A percentile compares a stretch with the other conserved stretches of the same genome.
These are phyloP conservation scores for Caenorhabditis sulstoni DNA, from an alignment of 2,888 invertebrate genomes.

Conservation along the genomic window DNA sequence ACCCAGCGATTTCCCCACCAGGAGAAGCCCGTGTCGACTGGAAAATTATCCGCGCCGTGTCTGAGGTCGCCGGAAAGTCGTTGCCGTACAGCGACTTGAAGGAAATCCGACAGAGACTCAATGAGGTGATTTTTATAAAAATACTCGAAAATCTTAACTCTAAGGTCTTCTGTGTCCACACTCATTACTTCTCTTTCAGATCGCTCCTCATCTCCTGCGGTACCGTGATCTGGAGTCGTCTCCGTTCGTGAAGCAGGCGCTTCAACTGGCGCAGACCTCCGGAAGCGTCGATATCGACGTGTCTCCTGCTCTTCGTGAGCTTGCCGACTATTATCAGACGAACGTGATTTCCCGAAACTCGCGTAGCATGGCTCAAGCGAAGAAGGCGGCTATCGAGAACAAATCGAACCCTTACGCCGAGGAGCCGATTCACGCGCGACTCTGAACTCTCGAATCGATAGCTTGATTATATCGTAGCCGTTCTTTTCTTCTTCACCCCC, in stretches of 20 bases:
- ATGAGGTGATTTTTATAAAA: conserved; percentile 83
- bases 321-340: conserved; percentile 91
- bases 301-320: conserved; percentile 80
- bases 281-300: conserved; percentile 64
- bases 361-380: conserved; percentile 93
- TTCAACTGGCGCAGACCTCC: conserved; percentile 83
- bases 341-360: conserved; percentile 96
- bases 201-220: conserved; percentile 91
- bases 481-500: conserved; percentile 4
- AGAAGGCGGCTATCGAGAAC: conserved; percentile 71
- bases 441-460: conserved; percentile 17
- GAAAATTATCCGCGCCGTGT: conserved; percentile 97
- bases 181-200: conserved; percentile 57
- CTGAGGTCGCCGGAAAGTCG: conserved; percentile 87
- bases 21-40: conserved; percentile 92
- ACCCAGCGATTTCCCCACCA: conserved; percentile 79
- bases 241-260: conserved; percentile 89
- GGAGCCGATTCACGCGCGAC: conserved; percentile 49
- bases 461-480: not conserved
- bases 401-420: conserved; percentile 58
- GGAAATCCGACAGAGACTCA: conserved; percentile 89
- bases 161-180: not conserved
- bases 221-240: conserved; percentile 90
- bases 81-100: conserved; percentile 92
- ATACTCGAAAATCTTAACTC: no score